Evolutionary conservation across 2,888 invertebrate species (phyloP).

Genomic region (Agrotis puta): DNA sequence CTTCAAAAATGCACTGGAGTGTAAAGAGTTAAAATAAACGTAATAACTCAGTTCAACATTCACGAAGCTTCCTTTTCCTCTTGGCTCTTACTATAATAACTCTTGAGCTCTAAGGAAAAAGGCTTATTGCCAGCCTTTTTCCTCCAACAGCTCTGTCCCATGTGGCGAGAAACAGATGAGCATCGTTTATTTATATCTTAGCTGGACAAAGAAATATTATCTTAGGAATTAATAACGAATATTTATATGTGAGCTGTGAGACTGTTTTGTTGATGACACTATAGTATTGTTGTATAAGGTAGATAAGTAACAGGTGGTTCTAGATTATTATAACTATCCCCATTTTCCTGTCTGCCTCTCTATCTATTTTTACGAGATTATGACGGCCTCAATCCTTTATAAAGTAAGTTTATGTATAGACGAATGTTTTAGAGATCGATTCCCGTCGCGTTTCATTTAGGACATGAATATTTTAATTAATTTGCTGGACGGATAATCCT

Average conservation of each 20-base stretch:
- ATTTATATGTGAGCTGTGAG: conserved; percentile 5
- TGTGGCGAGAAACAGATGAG: conserved; percentile 47
- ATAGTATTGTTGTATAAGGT: neutral
- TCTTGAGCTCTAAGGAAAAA: conserved; percentile 12
- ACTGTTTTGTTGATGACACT: conserved; percentile 1
- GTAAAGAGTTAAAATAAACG: too few species aligned
- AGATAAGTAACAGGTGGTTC: neutral
- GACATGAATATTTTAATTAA: too few species aligned
- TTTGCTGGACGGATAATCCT: too few species aligned
- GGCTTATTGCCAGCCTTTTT: conserved; percentile 11
- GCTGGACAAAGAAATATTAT: conserved; percentile 39
- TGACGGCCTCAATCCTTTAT: too few species aligned
- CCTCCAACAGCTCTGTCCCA: conserved; percentile 27
- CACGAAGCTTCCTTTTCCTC: conserved; percentile 2
- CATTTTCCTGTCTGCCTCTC: too few species aligned
- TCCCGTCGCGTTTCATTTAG: too few species aligned
- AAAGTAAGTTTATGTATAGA: too few species aligned
- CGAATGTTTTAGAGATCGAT: too few species aligned
- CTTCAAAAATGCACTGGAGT: too few species aligned
- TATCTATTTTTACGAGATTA: too few species aligned
- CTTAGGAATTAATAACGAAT: conserved; percentile 24
- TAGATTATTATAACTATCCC: too few species aligned
- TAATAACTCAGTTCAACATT: conserved; percentile 1
- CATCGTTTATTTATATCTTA: conserved; percentile 40
- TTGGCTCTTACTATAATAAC: conserved; percentile 4